Evolutionary conservation across 2,888 invertebrate species (phyloP).

Genomic region (Agapostemon virescens): DNA sequence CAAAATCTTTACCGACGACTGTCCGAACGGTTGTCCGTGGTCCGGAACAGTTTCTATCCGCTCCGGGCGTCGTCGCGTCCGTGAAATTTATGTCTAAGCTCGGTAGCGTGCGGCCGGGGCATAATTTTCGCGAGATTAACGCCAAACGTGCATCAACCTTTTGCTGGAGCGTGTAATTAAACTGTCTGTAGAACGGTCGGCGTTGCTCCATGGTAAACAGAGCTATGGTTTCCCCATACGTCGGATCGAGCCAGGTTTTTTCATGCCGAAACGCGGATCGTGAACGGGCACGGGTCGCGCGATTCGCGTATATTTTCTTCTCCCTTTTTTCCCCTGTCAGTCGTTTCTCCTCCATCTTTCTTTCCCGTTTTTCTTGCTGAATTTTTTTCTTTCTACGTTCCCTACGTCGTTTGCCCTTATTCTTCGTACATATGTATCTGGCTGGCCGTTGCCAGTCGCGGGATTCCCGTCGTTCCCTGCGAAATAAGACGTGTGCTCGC

Average conservation of each 20-base stretch:
- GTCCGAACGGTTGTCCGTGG: not conserved
- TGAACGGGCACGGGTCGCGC: not conserved
- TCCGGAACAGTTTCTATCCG: constrained; percentile 29
- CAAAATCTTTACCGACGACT: not conserved
- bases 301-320: not conserved
- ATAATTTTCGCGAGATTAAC: constrained; percentile 53
- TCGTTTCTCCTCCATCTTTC: not conserved
- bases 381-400: not conserved
- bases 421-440: not conserved
- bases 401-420: not conserved
- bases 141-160: constrained; percentile 57
- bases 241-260: constrained; percentile 7
- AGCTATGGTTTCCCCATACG: constrained; percentile 32
- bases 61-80: constrained; percentile 23
- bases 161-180: constrained; percentile 60
- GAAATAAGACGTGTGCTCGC: constrained; percentile 29
- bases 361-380: not conserved
- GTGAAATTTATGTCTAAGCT: constrained; percentile 51
- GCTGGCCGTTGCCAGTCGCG: not conserved
- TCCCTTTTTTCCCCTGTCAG: too few relatives aligned
- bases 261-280: constrained; percentile 20
- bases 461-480: not conserved
- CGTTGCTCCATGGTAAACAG: constrained; percentile 46
- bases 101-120: constrained; percentile 47
- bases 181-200: constrained; percentile 47